These are phyloP conservation scores for Pachypsylla venusta DNA, from an alignment of 1,140 invertebrate genomes.

Conservation along the genomic window DNA sequence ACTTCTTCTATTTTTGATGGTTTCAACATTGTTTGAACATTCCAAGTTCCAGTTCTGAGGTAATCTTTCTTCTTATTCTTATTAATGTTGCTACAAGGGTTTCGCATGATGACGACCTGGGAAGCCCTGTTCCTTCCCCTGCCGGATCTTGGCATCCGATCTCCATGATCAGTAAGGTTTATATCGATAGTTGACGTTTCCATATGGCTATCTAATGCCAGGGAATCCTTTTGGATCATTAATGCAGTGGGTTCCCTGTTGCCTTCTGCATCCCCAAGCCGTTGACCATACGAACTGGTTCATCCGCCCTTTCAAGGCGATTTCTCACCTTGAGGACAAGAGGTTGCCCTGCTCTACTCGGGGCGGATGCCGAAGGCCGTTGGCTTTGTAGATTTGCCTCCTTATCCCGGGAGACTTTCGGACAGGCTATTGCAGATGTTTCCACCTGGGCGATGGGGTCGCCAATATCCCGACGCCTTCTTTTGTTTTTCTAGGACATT, in stretches of 20 bases:
- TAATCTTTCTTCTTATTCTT: background rate
- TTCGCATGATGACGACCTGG: slow-evolving; percentile 12
- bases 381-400: background rate
- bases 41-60: background rate
- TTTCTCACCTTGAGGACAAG: slow-evolving; percentile 13
- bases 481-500: no score
- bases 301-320: slow-evolving; percentile 12
- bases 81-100: background rate
- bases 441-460: no score
- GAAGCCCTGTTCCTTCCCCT: slow-evolving; percentile 7
- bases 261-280: slow-evolving; percentile 9
- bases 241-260: no score
- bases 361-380: slow-evolving; percentile 1
- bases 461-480: no score
- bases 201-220: background rate
- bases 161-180: slow-evolving; percentile 10
- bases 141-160: background rate
- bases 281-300: background rate
- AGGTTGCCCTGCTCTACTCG: slow-evolving; percentile 11
- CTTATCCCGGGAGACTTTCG: slow-evolving; percentile 6
- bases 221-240: background rate
- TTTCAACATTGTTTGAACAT: slow-evolving; percentile 10
- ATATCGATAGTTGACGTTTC: background rate
- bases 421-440: no score
- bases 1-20: slow-evolving; percentile 10